Percentiles rank a stretch among this genome's conserved stretches.
phyloP scores from a whole-genome alignment of 2,113 vertebrate genomes.

The Dermatemys mawii region DNA sequence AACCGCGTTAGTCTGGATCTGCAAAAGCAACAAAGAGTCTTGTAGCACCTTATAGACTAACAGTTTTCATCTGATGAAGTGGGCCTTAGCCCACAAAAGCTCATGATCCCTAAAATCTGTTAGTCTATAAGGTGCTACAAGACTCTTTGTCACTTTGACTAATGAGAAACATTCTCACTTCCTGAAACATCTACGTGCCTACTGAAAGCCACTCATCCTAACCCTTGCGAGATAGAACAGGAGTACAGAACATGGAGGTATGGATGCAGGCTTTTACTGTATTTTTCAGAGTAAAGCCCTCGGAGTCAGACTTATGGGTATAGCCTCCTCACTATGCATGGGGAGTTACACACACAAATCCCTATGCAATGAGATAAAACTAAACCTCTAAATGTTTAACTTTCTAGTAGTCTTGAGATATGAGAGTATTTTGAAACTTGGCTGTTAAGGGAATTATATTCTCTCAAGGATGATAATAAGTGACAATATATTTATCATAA shows the following conservation, averaged over 20 bases:
- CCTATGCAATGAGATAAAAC: neutral
- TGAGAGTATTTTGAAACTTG: neutral
- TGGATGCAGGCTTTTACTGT: neutral
- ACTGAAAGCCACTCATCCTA: neutral
- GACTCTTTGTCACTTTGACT: no score
- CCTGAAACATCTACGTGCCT: neutral
- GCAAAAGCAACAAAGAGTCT: no score
- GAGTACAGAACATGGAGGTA: neutral
- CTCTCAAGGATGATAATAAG: neutral
- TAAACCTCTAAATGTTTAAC: neutral
- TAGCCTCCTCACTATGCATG: neutral
- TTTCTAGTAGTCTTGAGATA: neutral
- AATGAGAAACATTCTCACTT: rapidly evolving
- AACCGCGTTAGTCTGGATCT: no score
- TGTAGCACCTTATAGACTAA: no score
- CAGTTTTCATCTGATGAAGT: no score
- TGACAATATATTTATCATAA: neutral
- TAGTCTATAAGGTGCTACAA: no score
- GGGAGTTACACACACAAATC: neutral
- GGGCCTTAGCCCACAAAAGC: no score
- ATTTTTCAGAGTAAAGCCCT: neutral
- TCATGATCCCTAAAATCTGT: no score
- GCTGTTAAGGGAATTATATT: neutral
- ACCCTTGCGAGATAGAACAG: rapidly evolving
- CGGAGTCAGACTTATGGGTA: rapidly evolving